Percentiles rank a stretch among this genome's conserved stretches.
Evolutionary conservation across 1,140 invertebrate species (phyloP).

Genomic region (Caenorhabditis briggsae): DNA sequence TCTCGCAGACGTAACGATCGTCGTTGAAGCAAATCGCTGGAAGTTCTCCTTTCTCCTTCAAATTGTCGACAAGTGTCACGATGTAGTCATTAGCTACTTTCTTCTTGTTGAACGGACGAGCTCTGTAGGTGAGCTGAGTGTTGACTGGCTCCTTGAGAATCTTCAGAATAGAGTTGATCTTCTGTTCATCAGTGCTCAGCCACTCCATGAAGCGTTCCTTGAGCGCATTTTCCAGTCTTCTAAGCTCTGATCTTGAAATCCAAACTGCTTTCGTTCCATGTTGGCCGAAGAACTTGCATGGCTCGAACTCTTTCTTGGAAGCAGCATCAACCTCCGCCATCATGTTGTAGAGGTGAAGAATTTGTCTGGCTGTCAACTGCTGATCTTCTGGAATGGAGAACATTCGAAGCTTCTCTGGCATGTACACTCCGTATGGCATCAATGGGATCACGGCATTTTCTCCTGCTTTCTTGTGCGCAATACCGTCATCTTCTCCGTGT

Average conservation of each 20-base stretch:
- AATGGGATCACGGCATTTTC: conserved; percentile 67
- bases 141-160: conserved; percentile 65
- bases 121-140: conserved; percentile 74
- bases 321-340: conserved; percentile 53
- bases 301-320: conserved; percentile 73
- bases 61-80: conserved; percentile 72
- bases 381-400: conserved; percentile 77
- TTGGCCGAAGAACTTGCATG: conserved; percentile 72
- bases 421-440: conserved; percentile 76
- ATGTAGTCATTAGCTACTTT: conserved; percentile 72
- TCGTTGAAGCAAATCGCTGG: conserved; percentile 77
- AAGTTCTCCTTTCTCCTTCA: conserved; percentile 71
- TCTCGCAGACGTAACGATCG: conserved; percentile 74
- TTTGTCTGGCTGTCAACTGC: conserved; percentile 74
- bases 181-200: conserved; percentile 73
- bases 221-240: conserved; percentile 71
- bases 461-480: conserved; percentile 17
- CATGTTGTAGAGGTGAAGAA: conserved; percentile 73
- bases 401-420: conserved; percentile 76
- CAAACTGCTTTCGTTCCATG: conserved; percentile 69
- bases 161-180: conserved; percentile 66
- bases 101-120: conserved; percentile 74
- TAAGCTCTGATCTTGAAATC: conserved; percentile 70
- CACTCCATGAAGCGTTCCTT: conserved; percentile 75
- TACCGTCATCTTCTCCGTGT: conserved; percentile 21